A percentile compares a stretch with the other conserved stretches of the same genome.
These are phyloP conservation scores for Melikaiella ostensackeni DNA, from an alignment of 2,888 invertebrate species.

Conservation along the genomic window DNA sequence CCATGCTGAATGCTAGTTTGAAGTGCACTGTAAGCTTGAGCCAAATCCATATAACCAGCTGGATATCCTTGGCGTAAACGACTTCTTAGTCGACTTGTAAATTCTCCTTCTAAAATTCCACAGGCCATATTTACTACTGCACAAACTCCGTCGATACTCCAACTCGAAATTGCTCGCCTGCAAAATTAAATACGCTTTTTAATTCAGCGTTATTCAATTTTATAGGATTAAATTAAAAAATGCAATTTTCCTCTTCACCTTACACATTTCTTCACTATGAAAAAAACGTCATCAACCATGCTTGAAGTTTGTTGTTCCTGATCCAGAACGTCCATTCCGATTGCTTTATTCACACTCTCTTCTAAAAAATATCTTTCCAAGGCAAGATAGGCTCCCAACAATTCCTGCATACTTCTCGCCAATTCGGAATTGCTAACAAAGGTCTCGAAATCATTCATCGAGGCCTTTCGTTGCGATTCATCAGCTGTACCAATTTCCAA, in stretches of 20 bases:
- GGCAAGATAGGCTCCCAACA: constrained; percentile 92
- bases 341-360: constrained; percentile 95
- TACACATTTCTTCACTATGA: constrained; percentile 96
- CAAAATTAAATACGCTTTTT: constrained; percentile 32
- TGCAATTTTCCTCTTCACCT: constrained; percentile 78
- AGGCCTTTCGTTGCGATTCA: constrained; percentile 77
- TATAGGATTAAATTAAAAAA: background rate
- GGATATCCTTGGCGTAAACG: constrained; percentile 89
- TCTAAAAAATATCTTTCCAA: constrained; percentile 97
- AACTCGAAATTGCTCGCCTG: constrained; percentile 93
- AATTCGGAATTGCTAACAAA: constrained; percentile 86
- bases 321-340: constrained; percentile 87
- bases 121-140: constrained; percentile 97
- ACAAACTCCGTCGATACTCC: constrained; percentile 96
- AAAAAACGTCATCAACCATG: constrained; percentile 98
- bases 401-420: constrained; percentile 88
- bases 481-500: constrained; percentile 81
- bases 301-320: constrained; percentile 89
- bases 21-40: constrained; percentile 90
- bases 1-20: constrained; percentile 90
- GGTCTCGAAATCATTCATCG: constrained; percentile 80
- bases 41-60: constrained; percentile 86
- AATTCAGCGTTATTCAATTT: background rate
- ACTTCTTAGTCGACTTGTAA: constrained; percentile 85
- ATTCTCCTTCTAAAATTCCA: constrained; percentile 91